Percentiles rank a stretch among this genome's conserved stretches.
Evolutionary conservation across 2,797 vertebrate species (phyloP).

Genomic region (Rhincodon typus): DNA sequence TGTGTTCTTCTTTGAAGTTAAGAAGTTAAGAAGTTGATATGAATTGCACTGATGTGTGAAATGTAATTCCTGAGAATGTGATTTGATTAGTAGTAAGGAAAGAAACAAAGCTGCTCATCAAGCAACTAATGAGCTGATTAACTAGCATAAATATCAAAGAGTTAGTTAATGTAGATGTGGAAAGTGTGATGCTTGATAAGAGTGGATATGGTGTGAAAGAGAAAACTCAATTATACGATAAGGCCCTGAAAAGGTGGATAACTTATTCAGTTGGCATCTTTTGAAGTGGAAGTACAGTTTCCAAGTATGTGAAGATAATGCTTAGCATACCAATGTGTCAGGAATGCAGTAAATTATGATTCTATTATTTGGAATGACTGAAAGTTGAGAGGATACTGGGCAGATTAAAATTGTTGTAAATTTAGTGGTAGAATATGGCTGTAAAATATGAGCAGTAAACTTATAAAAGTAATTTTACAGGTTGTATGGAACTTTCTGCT

Average conservation of each 20-base stretch:
- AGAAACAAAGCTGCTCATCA: constrained; percentile 3
- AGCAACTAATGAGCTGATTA: not conserved
- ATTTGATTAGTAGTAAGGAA: not conserved
- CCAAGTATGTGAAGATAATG: not conserved
- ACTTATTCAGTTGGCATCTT: not conserved
- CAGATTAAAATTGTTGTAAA: not conserved
- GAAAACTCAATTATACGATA: not conserved
- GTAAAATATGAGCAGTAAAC: not conserved
- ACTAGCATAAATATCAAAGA: constrained; percentile 14
- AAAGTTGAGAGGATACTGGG: not conserved
- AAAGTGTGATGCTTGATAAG: not conserved
- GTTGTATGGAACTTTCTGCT: not conserved
- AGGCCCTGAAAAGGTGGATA: not conserved
- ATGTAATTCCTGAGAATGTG: not conserved
- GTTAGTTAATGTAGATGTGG: not conserved
- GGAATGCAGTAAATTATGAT: not conserved
- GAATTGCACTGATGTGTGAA: not conserved
- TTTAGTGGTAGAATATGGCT: not conserved
- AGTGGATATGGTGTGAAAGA: not conserved
- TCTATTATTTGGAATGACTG: not conserved
- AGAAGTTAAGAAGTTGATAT: not conserved
- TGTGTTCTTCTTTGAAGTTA: not conserved
- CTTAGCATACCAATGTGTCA: not conserved
- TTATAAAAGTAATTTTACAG: not conserved
- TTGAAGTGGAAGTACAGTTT: not conserved